Evolutionary conservation across 2,113 vertebrate genomes (phyloP).

Genomic region (Ceyx cyanopectus): DNA sequence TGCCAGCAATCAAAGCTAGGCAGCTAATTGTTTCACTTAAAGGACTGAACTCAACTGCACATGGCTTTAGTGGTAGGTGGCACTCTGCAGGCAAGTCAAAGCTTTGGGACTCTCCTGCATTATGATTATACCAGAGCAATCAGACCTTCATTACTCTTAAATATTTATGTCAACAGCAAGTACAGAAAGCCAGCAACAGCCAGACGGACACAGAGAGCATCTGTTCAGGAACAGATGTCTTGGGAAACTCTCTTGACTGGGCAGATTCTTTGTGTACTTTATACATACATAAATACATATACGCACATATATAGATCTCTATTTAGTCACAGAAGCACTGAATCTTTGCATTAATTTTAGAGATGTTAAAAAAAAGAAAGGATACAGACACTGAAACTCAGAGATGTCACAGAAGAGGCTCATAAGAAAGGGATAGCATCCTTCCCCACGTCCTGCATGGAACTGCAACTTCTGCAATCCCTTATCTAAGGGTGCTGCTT

Average conservation of each 20-base stretch:
- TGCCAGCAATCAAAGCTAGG: background rate
- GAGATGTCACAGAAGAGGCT: background rate
- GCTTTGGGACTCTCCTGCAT: background rate
- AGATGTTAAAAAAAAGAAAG: background rate
- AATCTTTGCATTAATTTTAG: background rate
- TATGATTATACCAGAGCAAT: background rate
- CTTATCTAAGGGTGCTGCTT: background rate
- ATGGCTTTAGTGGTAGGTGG: background rate
- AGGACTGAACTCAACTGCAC: background rate
- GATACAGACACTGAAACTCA: background rate
- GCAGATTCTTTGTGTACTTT: background rate
- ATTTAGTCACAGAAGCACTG: background rate
- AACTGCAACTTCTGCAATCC: background rate
- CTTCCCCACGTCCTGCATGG: background rate
- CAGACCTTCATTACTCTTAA: background rate
- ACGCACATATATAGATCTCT: background rate
- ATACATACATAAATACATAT: background rate
- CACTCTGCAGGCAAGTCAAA: background rate
- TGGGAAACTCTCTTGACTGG: background rate
- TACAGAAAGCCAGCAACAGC: background rate
- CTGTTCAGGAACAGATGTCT: background rate
- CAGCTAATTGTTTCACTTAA: slow-evolving; percentile 11
- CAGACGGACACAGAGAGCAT: background rate
- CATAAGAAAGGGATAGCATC: background rate
- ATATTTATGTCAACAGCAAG: background rate